phyloP scores from a whole-genome alignment of 2,888 invertebrate genomes.

The Drosophila putrida region DNA sequence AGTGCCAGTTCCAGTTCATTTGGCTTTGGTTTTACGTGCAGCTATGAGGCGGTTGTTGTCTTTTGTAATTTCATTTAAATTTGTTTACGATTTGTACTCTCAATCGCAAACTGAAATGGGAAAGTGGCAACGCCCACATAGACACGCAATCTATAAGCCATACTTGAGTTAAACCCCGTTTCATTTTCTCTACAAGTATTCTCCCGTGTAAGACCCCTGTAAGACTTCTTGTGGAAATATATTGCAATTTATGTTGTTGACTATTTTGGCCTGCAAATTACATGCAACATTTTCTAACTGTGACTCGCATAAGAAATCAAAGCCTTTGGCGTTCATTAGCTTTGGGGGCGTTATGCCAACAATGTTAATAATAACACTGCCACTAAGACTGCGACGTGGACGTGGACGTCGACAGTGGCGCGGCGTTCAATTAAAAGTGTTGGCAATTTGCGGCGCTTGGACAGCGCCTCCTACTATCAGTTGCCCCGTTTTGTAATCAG shows the following conservation, averaged over 20 bases:
- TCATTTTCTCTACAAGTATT: not conserved
- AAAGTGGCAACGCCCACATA: slow-evolving; percentile 77
- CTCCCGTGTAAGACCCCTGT: no score
- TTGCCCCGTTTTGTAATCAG: slow-evolving; percentile 75
- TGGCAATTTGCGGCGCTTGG: slow-evolving; percentile 74
- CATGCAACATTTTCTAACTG: slow-evolving; percentile 70
- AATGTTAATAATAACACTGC: slow-evolving; percentile 66
- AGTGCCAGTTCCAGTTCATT: slow-evolving; percentile 49
- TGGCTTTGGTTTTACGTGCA: slow-evolving; percentile 31
- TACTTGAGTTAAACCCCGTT: slow-evolving; percentile 13
- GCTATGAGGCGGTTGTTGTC: slow-evolving; percentile 33
- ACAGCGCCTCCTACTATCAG: slow-evolving; percentile 47
- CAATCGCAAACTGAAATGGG: slow-evolving; percentile 56
- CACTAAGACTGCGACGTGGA: slow-evolving; percentile 15
- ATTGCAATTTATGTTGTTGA: slow-evolving; percentile 75
- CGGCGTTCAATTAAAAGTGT: slow-evolving; percentile 77
- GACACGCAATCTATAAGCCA: slow-evolving; percentile 63
- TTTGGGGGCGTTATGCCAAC: slow-evolving; percentile 80
- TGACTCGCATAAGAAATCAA: slow-evolving; percentile 76
- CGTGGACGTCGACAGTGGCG: slow-evolving; percentile 28
- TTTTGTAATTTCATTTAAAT: slow-evolving; percentile 69
- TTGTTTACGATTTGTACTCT: slow-evolving; percentile 71
- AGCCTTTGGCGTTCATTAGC: slow-evolving; percentile 83
- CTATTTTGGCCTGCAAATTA: slow-evolving; percentile 75
- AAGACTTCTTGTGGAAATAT: slow-evolving; percentile 31